These are phyloP conservation scores for Hassar affinis DNA, from an alignment of 2,113 vertebrate species.

Conservation along the genomic window DNA sequence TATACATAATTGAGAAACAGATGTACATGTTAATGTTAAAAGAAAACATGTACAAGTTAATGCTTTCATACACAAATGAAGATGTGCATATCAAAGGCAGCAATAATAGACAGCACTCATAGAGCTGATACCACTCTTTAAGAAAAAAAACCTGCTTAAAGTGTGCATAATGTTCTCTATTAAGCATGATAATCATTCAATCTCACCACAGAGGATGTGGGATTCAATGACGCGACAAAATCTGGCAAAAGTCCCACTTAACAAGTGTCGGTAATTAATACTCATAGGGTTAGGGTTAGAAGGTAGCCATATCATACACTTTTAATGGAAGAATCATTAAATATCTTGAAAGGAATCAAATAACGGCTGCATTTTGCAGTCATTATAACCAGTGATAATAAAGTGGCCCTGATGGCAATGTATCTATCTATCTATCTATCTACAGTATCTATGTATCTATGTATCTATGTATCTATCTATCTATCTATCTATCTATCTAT, in stretches of 20 bases:
- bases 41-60: neutral
- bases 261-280: neutral
- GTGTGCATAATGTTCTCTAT: neutral
- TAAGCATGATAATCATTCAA: neutral
- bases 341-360: neutral
- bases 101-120: neutral
- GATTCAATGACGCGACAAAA: neutral
- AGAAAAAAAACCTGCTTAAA: neutral
- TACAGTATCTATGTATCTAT: too few species aligned
- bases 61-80: neutral
- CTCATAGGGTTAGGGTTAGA: neutral
- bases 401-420: too few species aligned
- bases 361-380: neutral
- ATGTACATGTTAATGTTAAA: neutral
- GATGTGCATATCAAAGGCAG: neutral
- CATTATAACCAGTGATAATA: neutral
- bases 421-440: too few species aligned
- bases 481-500: too few species aligned
- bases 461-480: too few species aligned
- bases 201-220: neutral
- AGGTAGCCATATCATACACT: neutral
- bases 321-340: neutral
- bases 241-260: neutral
- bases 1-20: neutral
- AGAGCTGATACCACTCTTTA: neutral